Percentiles rank a stretch among this genome's conserved stretches.
Evolutionary conservation across 2,113 vertebrate species (phyloP).

Genomic region (Sceloporus tristichus): DNA sequence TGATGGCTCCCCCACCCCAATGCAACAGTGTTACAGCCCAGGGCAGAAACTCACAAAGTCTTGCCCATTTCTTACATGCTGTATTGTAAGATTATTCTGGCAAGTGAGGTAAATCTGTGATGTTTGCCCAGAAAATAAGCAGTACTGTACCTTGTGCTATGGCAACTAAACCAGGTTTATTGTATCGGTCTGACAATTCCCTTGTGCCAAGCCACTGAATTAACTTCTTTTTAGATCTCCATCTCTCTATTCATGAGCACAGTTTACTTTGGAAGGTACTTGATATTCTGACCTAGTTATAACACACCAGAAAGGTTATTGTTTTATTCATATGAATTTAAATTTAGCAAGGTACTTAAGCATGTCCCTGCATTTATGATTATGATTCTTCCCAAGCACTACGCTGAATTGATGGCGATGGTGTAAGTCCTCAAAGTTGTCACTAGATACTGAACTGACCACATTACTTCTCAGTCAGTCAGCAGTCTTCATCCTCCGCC

Average conservation of each 20-base stretch:
- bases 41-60: not conserved
- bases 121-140: not conserved
- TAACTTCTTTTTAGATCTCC: constrained; percentile 2
- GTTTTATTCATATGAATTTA: constrained; percentile 46
- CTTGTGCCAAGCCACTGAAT: not conserved
- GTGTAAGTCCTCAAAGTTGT: not conserved
- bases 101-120: not conserved
- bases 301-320: constrained; percentile 33
- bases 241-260: constrained; percentile 21
- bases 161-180: not conserved
- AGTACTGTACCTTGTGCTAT: not conserved
- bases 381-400: not conserved
- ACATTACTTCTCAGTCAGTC: not conserved
- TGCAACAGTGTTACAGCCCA: not conserved
- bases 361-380: constrained; percentile 16
- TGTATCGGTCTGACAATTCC: not conserved
- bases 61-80: not conserved
- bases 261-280: constrained; percentile 36
- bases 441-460: not conserved
- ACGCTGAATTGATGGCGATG: not conserved
- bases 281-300: constrained; percentile 44
- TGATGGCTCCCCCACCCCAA: no score
- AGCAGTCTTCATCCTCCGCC: no score
- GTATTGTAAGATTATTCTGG: not conserved
- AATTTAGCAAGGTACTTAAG: constrained; percentile 44